Conservation (phyloP, 1,140 invertebrate species). For the Adelges cooleyi region DNA sequence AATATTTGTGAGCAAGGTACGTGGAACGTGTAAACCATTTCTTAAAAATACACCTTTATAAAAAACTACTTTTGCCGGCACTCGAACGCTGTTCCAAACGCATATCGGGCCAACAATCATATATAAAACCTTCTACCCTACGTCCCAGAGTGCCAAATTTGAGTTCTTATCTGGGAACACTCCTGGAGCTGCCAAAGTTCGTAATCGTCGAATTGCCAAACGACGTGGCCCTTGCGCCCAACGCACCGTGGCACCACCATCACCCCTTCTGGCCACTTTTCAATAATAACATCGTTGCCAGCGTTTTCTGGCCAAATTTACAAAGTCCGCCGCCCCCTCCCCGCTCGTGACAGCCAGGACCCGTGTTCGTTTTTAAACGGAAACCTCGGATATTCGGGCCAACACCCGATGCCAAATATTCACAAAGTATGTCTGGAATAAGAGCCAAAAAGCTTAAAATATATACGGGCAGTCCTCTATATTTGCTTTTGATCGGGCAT, state of each 20-base stretch:
- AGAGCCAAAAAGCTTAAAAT: slow-evolving; percentile 23
- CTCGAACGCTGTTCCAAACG: no score
- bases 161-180: slow-evolving; percentile 23
- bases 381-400: slow-evolving; percentile 28
- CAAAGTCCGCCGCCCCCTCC: not conserved
- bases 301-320: slow-evolving; percentile 22
- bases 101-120: no score
- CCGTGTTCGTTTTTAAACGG: slow-evolving; percentile 21
- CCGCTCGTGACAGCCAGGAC: not conserved
- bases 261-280: slow-evolving; percentile 20
- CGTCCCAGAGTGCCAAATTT: slow-evolving; percentile 11
- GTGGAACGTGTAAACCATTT: no score
- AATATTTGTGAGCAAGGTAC: no score
- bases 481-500: no score
- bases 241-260: not conserved
- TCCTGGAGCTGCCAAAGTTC: slow-evolving; percentile 23
- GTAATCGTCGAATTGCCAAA: slow-evolving; percentile 23
- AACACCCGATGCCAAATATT: slow-evolving; percentile 28
- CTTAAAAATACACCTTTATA: no score
- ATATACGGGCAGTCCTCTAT: no score
- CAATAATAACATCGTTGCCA: slow-evolving; percentile 28
- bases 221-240: not conserved
- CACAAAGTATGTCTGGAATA: slow-evolving; percentile 28
- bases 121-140: no score
- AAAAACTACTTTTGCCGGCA: no score